Conservation (phyloP, 2,797 vertebrate species). For the Rhodeus uyekii region DNA sequence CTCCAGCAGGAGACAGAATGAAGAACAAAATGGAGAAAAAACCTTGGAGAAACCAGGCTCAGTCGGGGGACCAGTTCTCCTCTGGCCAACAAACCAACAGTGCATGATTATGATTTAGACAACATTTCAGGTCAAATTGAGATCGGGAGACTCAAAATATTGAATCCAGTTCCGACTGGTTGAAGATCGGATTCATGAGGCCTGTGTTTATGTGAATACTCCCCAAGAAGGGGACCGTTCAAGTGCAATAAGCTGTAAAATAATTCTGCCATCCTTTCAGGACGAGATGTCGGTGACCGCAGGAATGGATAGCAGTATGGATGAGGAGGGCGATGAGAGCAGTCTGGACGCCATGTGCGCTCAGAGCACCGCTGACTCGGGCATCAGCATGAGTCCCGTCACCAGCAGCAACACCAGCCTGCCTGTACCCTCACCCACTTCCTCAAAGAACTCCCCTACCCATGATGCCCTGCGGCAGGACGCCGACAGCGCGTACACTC, state of each 20-base stretch:
- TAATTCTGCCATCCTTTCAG: slow-evolving; percentile 53
- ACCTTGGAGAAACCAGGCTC: too few species aligned
- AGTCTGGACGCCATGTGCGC: slow-evolving; percentile 75
- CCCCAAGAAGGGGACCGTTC: background rate
- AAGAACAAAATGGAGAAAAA: too few species aligned
- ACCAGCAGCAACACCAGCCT: slow-evolving; percentile 56
- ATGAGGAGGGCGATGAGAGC: slow-evolving; percentile 75
- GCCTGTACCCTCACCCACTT: slow-evolving; percentile 61
- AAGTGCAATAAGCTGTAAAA: background rate
- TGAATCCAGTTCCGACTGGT: too few species aligned
- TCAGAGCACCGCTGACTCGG: slow-evolving; percentile 68
- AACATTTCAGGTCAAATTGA: too few species aligned
- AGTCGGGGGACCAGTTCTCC: too few species aligned
- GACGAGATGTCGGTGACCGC: slow-evolving; percentile 74
- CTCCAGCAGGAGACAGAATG: too few species aligned
- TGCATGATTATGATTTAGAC: too few species aligned
- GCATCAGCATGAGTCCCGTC: slow-evolving; percentile 56
- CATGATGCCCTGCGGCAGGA: slow-evolving; percentile 73
- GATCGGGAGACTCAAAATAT: too few species aligned
- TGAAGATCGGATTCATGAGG: too few species aligned
- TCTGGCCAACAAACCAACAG: too few species aligned
- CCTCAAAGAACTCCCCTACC: slow-evolving; percentile 75
- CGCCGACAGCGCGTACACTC: slow-evolving; percentile 67
- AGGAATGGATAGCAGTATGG: slow-evolving; percentile 78
- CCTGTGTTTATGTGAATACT: background rate